phyloP scores from a whole-genome alignment of 2,797 vertebrate species.

The Tapirus indicus region DNA sequence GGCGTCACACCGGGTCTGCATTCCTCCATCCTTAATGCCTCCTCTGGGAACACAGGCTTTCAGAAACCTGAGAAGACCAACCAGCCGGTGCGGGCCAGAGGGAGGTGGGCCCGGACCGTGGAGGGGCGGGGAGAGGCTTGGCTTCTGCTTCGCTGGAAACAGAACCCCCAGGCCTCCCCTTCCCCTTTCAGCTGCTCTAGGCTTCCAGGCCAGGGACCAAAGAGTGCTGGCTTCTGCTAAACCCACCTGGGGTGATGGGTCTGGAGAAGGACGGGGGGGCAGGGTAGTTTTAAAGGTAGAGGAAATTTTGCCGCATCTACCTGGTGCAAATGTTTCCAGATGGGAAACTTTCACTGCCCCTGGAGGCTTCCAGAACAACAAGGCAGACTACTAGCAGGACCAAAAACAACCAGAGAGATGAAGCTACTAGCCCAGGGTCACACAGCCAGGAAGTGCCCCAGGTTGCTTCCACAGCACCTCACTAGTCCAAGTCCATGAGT shows the following conservation, averaged over 20 bases:
- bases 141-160: constrained; percentile 63
- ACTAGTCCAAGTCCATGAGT: background rate
- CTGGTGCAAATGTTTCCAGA: background rate
- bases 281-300: background rate
- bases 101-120: constrained; percentile 37
- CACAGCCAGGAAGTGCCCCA: background rate
- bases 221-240: background rate
- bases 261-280: background rate
- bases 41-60: constrained; percentile 85
- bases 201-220: background rate
- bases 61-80: constrained; percentile 84
- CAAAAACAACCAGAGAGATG: background rate
- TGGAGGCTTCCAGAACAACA: background rate
- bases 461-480: background rate
- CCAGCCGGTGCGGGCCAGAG: constrained; percentile 20
- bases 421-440: background rate
- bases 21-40: constrained; percentile 87
- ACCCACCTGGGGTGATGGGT: background rate
- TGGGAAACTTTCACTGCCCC: background rate
- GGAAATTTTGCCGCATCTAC: background rate
- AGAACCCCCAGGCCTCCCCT: constrained; percentile 42
- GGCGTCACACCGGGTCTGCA: constrained; percentile 82
- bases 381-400: background rate
- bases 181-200: constrained; percentile 61
- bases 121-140: background rate